Evolutionary conservation across 2,888 invertebrate species (phyloP), one percentile per base, ranked within the genome.

Genomic region (Drosophila vallismaia): DNA sequence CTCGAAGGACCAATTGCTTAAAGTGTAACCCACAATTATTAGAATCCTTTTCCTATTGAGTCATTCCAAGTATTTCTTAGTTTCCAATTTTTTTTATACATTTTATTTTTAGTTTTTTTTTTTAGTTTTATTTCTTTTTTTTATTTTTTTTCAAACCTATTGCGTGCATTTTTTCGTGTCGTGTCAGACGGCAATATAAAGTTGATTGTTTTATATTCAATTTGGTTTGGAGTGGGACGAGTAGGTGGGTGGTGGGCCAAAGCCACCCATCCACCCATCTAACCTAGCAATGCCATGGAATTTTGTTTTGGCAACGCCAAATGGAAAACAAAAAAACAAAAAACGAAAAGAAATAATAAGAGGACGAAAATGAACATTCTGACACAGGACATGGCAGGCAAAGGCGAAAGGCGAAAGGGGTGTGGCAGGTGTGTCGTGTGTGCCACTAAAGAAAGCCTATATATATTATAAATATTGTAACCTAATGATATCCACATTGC

Each of bases 121-220:
- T 49, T 42, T 33, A 56, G 58, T 60, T 55, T 74, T 19, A 46
- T 56, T 10, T 28, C n/a, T 24, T 40, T 40, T 38, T 10, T 24
- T n/a, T 52, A 4, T 36, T 26, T 52, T 8, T 51, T 46, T 31
- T 40, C 42, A 8, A 36, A 38, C 55, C 66, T 46, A 45, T 64
- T 64, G 54, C 63, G 62, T 57, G 59, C 55, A 49, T 50, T 29
- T 49, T 54, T 62, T 62, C 49, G 62, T 81, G 71, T 85, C 86
- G 76, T 82, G 82, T 64, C 77, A 80, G 78, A 82, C 78, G 84
- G 77, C 81, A 83, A 83, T 82, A 84, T 79, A 56, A 74, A 53
- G 76, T 77, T 71, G 81, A 86, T 83, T 82, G 71, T 77, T 83
- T 84, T 68, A 70, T 63, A 79, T 77, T 79, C 70, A 85, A 75